These are phyloP conservation scores for Narcine bancroftii DNA, from an alignment of 2,113 vertebrate genomes.

Conservation along the genomic window DNA sequence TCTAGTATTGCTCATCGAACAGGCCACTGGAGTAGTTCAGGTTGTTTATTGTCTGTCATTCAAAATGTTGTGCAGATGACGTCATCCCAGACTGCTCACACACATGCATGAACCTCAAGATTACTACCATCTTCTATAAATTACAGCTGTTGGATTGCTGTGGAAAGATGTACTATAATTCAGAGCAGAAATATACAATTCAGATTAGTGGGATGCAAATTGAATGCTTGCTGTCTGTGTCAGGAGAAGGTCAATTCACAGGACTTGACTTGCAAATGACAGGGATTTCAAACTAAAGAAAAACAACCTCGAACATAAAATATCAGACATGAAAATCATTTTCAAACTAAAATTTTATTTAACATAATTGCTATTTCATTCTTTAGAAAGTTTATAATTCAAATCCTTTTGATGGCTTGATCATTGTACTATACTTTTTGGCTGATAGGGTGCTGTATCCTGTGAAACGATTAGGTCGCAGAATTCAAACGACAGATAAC, in stretches of 20 bases:
- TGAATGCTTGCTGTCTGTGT: conserved; percentile 25
- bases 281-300: conserved; percentile 4
- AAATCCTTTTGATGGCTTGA: neutral
- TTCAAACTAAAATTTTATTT: conserved; percentile 14
- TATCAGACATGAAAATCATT: neutral
- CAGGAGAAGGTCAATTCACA: conserved; percentile 27
- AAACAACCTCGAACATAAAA: neutral
- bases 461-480: neutral
- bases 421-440: neutral
- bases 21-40: neutral
- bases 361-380: neutral
- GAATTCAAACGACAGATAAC: neutral
- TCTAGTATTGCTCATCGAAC: neutral
- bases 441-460: neutral
- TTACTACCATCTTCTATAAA: neutral
- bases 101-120: neutral
- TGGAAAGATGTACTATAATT: conserved; percentile 18
- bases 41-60: conserved; percentile 28
- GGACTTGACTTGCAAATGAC: neutral
- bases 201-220: conserved; percentile 34
- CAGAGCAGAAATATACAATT: conserved; percentile 25
- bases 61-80: conserved; percentile 23
- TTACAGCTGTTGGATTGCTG: neutral
- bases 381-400: neutral
- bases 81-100: conserved; percentile 10